Evolutionary conservation across 2,113 vertebrate species (phyloP), one percentile per base, ranked within the genome.

Genomic region (Synodontis membranacea): DNA sequence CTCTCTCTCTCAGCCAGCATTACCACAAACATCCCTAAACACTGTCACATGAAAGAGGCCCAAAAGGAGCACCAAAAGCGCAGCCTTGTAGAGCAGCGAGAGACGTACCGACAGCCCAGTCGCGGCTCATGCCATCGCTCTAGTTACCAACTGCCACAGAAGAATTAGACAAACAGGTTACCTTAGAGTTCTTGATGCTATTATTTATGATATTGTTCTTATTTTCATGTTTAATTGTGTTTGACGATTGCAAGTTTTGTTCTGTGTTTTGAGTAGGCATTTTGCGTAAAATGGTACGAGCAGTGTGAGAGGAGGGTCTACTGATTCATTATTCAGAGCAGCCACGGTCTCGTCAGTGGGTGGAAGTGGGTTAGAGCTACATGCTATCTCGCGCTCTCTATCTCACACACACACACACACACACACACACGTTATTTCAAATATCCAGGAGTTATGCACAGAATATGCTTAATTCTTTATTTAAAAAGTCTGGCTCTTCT

Each of bases 21-120:
- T 92, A 86, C 90, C 91, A 0, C 85, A 91, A 81, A 86, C 92
- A 79, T 80, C 94, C 83, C 89, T 95, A 86, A 94, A 89, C 89
- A 92, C 91, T 44, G 93, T 93, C 91, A 92, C 91, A 83, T 94
- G 93, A 95, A 88, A 42, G 25, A 15, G 17, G 62, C 56, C 50
- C 83, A n/a, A 21, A 28, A 15, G 50, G 58, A 68, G 31, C 60
- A 50, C 60, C 62, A 34, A 56, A 66, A 50, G 31, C 21, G 54
- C 21, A 37, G 56, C 68, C 42, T 54, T 82, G 56, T 34, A 50
- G 37, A 79, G 58, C 75, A 78, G n/a, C 79, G 46, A 56, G 34
- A 42, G 54, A 19, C 11, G n/a, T 28, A 34, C n/a, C 44, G 4
- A 44, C 56, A 46, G 25, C 70, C n/a, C 37, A 34, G 52, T 75